phyloP scores from a whole-genome alignment of 2,797 vertebrate genomes.

The Kryptolebias ocellatus region DNA sequence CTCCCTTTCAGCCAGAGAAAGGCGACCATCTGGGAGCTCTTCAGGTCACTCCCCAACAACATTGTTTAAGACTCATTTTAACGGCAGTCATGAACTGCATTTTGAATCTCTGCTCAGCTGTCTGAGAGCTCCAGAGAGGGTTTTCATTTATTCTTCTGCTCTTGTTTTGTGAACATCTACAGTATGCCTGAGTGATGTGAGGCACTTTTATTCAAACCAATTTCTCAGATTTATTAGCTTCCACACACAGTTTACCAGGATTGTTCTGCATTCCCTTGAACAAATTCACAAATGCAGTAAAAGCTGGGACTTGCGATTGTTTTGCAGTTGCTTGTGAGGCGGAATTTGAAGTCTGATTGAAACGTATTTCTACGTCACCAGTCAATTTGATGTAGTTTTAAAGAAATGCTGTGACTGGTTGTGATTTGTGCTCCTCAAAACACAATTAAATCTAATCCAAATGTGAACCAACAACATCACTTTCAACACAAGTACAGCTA shows the following conservation, averaged over 20 bases:
- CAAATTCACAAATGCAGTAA: background rate
- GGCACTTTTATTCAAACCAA: background rate
- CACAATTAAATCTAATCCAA: too few species aligned
- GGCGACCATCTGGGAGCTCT: conserved; percentile 64
- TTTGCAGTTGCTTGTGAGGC: background rate
- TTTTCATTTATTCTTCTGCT: conserved; percentile 17
- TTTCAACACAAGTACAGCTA: too few species aligned
- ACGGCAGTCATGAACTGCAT: conserved; percentile 40
- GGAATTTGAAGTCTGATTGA: background rate
- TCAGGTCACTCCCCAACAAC: conserved; percentile 57
- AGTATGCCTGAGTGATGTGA: conserved; percentile 11
- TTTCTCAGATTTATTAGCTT: background rate
- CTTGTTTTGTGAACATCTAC: conserved; percentile 41
- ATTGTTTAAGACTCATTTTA: conserved; percentile 51
- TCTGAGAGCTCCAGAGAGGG: conserved; percentile 24
- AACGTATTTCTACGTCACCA: background rate
- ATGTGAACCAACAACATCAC: too few species aligned
- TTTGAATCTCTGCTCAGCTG: conserved; percentile 28
- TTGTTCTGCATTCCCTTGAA: conserved; percentile 16
- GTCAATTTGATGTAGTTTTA: too few species aligned
- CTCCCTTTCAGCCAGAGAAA: conserved; percentile 54
- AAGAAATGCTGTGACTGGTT: too few species aligned
- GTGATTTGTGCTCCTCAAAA: too few species aligned
- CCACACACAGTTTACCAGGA: background rate
- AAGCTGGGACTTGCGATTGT: too few species aligned